Conservation (phyloP, 2,888 invertebrate species). For the Glyphotaelius pellucidus region DNA sequence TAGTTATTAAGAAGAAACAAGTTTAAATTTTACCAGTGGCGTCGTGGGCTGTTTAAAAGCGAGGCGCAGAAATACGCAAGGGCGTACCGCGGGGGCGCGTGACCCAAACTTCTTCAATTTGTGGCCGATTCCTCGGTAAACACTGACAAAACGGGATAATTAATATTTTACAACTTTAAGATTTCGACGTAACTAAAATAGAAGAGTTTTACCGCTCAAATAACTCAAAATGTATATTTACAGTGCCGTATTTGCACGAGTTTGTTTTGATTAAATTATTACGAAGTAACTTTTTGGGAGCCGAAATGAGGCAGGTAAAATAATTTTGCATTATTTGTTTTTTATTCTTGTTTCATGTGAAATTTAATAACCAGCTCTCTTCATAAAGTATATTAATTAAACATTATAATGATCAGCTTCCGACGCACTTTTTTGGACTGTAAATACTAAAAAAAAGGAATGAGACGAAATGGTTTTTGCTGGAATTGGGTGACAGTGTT, state of each 20-base stretch:
- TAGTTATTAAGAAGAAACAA: not conserved
- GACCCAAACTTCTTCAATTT: not conserved
- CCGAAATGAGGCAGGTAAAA: not conserved
- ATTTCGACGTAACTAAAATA: not conserved
- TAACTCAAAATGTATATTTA: not conserved
- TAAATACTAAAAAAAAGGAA: no score
- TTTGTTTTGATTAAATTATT: not conserved
- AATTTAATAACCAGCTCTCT: no score
- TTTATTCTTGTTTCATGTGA: no score
- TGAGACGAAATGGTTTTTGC: no score
- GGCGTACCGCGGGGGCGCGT: not conserved
- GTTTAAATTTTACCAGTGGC: not conserved
- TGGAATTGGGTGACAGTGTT: no score
- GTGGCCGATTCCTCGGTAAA: not conserved
- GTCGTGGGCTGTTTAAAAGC: not conserved
- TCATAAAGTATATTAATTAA: no score
- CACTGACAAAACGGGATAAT: not conserved
- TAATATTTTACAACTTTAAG: not conserved
- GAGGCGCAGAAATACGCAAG: not conserved
- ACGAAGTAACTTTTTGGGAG: not conserved
- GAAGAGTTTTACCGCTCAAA: not conserved
- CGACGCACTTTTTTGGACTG: no score
- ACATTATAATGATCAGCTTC: no score
- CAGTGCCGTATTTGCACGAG: not conserved
- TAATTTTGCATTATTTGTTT: no score